Base-by-base conservation (phyloP, 1,140 invertebrate species). In the Drosophila repleta region DNA sequence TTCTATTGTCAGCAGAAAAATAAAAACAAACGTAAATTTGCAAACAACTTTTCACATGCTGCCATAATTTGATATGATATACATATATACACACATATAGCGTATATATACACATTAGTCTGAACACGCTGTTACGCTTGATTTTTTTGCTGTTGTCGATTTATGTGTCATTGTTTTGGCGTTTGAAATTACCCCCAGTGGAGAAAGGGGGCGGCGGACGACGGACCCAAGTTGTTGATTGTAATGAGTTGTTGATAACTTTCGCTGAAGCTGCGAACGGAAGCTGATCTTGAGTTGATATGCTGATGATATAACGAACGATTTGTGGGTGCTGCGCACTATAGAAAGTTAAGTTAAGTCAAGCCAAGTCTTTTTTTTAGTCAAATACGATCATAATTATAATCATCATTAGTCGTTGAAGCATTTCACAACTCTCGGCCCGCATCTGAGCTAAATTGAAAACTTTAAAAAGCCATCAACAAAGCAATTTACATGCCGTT, bases 91-190 rank as follows among this genome's bases (percentile, higher is more conserved):
- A n/a, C 52, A 32, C 7, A 55, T 24, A 53, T 60, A 48, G 55
- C 41, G 56, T 63, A 56, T 63, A 20, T 41, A 15, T 4, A 15
- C 39, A 41, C n/a, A 11, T 55, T 48, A 58, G 41, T 68, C 62
- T 48, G 69, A 74, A 79, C 37, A 21, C 45, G 72, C 51, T 64
- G 79, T 82, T 82, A 83, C 67, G 79, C 79, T 72, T 83, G 71
- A 79, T 83, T 79, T 79, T 70, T 78, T 21, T 43, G 15, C 24
- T 57, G 53, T 32, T 48, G 17, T 52, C 74, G 70, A 70, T 82
- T 82, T 82, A 66, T 82, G 70, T 83, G 79, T 83, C 79, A 82
- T 82, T 82, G 79, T 83, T 82, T 83, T 52, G 79, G 64, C 58
- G 75, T 79, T 76, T 79, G 80, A 70, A 82, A 82, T 82, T 82